These are phyloP conservation scores for Halichoeres trimaculatus DNA, from an alignment of 2,113 vertebrate genomes.

Conservation along the genomic window DNA sequence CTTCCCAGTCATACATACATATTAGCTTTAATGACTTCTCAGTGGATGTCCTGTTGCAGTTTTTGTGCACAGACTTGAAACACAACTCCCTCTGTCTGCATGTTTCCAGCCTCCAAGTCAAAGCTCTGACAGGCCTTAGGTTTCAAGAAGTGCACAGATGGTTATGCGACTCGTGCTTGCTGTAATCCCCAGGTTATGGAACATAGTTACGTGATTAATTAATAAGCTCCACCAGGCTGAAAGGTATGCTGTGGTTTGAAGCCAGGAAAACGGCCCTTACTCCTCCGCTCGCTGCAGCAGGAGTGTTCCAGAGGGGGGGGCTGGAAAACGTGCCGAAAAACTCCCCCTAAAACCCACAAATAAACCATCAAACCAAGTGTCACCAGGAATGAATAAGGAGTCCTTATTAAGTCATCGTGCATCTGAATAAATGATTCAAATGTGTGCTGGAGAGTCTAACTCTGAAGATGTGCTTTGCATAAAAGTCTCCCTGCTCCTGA, in stretches of 20 bases:
- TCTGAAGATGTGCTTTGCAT: slow-evolving; percentile 48
- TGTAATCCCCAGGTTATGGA: slow-evolving; percentile 74
- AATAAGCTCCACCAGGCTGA: slow-evolving; percentile 68
- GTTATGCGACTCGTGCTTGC: slow-evolving; percentile 54
- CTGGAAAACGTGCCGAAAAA: slow-evolving; percentile 50
- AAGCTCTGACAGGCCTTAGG: slow-evolving; percentile 34
- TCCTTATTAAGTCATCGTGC: slow-evolving; percentile 57
- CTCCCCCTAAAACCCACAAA: slow-evolving; percentile 32
- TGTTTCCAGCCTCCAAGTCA: slow-evolving; percentile 30
- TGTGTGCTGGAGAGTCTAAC: slow-evolving; percentile 44
- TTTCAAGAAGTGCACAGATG: slow-evolving; percentile 55
- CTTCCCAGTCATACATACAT: not conserved
- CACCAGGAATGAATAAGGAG: slow-evolving; percentile 49
- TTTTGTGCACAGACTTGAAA: not conserved
- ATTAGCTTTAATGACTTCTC: not conserved
- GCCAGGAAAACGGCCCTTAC: slow-evolving; percentile 60
- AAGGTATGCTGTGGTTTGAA: slow-evolving; percentile 59
- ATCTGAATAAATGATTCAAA: slow-evolving; percentile 65
- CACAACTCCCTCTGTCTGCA: not conserved
- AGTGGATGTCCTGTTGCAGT: too few species aligned
- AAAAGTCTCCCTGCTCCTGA: slow-evolving; percentile 29
- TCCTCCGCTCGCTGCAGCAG: slow-evolving; percentile 56
- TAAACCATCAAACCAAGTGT: slow-evolving; percentile 48
- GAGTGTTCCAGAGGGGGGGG: slow-evolving; percentile 49
- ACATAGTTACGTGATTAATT: slow-evolving; percentile 77